phyloP scores from a whole-genome alignment of 2,888 invertebrate species.

The Leptura quadrifasciata region DNA sequence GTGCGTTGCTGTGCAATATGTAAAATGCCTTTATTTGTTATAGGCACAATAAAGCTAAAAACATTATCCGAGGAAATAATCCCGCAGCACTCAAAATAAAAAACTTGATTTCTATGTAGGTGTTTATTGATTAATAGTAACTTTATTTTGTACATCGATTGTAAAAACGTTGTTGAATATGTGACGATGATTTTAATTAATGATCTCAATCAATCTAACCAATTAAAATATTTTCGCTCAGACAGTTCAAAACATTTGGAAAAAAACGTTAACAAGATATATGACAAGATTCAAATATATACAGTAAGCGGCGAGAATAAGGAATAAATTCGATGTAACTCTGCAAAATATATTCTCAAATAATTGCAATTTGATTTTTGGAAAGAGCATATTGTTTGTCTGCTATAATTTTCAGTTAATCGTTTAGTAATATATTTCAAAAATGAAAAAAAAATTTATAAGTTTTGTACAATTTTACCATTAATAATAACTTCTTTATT shows the following conservation, averaged over 20 bases:
- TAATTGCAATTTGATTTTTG: too few relatives aligned
- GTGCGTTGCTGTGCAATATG: too few relatives aligned
- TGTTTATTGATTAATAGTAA: conserved; percentile 31
- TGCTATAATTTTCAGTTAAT: too few relatives aligned
- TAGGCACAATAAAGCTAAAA: not conserved
- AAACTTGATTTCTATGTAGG: conserved; percentile 24
- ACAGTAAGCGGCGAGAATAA: not conserved
- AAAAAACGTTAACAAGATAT: not conserved
- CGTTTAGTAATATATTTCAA: too few relatives aligned
- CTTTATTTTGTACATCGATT: conserved; percentile 13
- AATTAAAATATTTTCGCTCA: conserved; percentile 30
- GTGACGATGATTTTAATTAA: conserved; percentile 34
- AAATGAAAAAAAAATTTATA: too few relatives aligned
- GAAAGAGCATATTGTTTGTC: too few relatives aligned
- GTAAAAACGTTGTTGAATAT: conserved; percentile 35
- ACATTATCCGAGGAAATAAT: conserved; percentile 1
- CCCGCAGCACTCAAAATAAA: not conserved
- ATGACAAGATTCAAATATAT: not conserved
- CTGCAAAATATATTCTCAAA: too few relatives aligned
- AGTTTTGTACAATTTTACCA: too few relatives aligned
- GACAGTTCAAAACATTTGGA: not conserved
- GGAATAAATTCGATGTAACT: too few relatives aligned
- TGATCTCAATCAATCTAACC: conserved; percentile 25
- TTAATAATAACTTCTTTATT: too few relatives aligned
- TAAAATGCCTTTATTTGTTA: too few relatives aligned